These are phyloP conservation scores for Brachyptera risi DNA, from an alignment of 2,888 invertebrate species.

Conservation along the genomic window DNA sequence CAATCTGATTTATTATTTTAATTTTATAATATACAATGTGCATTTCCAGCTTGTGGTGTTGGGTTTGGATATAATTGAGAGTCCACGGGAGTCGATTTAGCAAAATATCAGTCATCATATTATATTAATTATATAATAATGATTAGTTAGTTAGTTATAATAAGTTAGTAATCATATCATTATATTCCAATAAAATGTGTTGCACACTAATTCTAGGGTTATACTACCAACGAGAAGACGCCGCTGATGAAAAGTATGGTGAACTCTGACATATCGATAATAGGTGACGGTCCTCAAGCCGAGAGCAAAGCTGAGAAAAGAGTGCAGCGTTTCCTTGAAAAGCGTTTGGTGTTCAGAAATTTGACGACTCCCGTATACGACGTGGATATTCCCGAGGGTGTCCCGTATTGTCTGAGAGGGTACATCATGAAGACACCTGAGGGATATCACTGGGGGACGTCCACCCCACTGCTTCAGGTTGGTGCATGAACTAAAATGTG, in stretches of 20 bases:
- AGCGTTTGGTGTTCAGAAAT: constrained; percentile 31
- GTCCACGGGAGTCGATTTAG: too few relatives aligned
- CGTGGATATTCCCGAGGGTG: constrained; percentile 28
- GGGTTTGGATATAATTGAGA: too few relatives aligned
- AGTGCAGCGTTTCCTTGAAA: constrained; percentile 29
- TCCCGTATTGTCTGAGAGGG: constrained; percentile 33
- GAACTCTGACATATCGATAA: not conserved
- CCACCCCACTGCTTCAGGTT: constrained; percentile 35
- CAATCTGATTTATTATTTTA: too few relatives aligned
- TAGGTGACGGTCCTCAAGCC: not conserved
- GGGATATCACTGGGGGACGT: constrained; percentile 34
- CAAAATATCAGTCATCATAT: too few relatives aligned
- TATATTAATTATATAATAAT: too few relatives aligned
- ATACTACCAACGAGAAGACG: constrained; percentile 22
- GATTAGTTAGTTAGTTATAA: too few relatives aligned
- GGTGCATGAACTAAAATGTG: not conserved
- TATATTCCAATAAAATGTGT: too few relatives aligned
- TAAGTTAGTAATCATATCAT: too few relatives aligned
- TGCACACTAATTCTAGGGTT: not conserved
- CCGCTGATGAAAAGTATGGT: not conserved
- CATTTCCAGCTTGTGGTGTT: too few relatives aligned
- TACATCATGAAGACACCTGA: constrained; percentile 32
- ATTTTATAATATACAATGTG: too few relatives aligned
- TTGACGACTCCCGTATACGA: constrained; percentile 31
- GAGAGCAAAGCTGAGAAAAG: constrained; percentile 22